Percentiles rank a stretch among this genome's conserved stretches.
Evolutionary conservation across 1,140 invertebrate genomes (phyloP).

Genomic region (Drosophila nikananu): DNA sequence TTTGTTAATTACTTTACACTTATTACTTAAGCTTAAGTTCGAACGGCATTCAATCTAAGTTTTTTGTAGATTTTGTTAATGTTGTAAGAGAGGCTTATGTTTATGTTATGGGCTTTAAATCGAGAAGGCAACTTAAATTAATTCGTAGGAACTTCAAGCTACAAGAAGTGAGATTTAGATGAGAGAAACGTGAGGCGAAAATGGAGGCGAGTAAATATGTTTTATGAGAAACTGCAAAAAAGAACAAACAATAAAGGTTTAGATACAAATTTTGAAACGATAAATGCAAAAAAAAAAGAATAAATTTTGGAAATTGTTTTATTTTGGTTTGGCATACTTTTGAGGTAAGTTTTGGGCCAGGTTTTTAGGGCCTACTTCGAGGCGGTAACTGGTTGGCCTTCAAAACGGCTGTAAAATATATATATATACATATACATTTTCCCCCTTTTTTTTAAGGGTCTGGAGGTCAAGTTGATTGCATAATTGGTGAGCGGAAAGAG

Average conservation of each 20-base stretch:
- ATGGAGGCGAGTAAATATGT: slow-evolving; percentile 51
- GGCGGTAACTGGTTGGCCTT: slow-evolving; percentile 25
- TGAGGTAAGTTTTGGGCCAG: background rate
- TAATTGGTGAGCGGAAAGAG: slow-evolving; percentile 34
- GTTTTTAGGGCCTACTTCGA: background rate
- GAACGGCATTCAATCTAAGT: slow-evolving; percentile 27
- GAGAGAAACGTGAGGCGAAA: slow-evolving; percentile 16
- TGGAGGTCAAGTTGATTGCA: slow-evolving; percentile 44
- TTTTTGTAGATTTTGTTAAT: slow-evolving; percentile 46
- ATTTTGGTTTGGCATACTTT: background rate
- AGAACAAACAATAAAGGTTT: slow-evolving; percentile 84
- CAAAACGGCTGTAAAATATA: slow-evolving; percentile 21
- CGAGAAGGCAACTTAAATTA: slow-evolving; percentile 23
- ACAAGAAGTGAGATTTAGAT: slow-evolving; percentile 29
- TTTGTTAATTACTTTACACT: slow-evolving; percentile 48
- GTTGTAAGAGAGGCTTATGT: background rate
- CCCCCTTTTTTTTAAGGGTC: background rate
- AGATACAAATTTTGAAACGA: slow-evolving; percentile 85
- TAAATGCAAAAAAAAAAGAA: slow-evolving; percentile 70
- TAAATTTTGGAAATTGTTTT: slow-evolving; percentile 4
- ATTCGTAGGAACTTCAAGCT: slow-evolving; percentile 37
- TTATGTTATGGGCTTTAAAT: slow-evolving; percentile 38
- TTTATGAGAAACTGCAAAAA: slow-evolving; percentile 77
- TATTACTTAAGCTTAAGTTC: slow-evolving; percentile 38
- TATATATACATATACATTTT: background rate